Conservation (phyloP, 1,140 invertebrate genomes). For the Caerostris extrusa region DNA sequence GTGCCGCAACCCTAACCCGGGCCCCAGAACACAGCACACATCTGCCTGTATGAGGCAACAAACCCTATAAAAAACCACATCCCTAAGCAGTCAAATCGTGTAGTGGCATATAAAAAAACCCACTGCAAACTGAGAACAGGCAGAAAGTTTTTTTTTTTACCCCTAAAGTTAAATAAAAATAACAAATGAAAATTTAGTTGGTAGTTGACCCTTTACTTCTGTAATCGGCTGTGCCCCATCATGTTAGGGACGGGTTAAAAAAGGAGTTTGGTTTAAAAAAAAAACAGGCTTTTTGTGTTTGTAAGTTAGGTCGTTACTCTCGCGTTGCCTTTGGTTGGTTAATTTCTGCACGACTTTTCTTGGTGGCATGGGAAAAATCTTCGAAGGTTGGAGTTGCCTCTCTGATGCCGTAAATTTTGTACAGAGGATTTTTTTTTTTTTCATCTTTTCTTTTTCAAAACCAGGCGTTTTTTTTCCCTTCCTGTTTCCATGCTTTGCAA, state of each 20-base stretch:
- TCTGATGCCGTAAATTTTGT: slow-evolving; percentile 65
- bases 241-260: slow-evolving; percentile 75
- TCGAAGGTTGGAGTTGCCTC: slow-evolving; percentile 58
- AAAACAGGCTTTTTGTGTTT: slow-evolving; percentile 64
- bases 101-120: slow-evolving; percentile 32
- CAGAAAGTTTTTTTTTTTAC: slow-evolving; percentile 18
- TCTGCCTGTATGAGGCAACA: slow-evolving; percentile 38
- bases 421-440: slow-evolving; percentile 20
- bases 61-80: slow-evolving; percentile 59
- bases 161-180: slow-evolving; percentile 19
- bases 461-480: slow-evolving; percentile 41
- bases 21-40: slow-evolving; percentile 38
- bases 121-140: slow-evolving; percentile 23
- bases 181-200: slow-evolving; percentile 45
- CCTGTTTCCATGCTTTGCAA: not conserved
- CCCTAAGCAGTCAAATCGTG: slow-evolving; percentile 47
- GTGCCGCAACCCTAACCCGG: slow-evolving; percentile 47
- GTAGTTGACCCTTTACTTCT: slow-evolving; percentile 70
- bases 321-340: slow-evolving; percentile 51
- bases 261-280: slow-evolving; percentile 52
- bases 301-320: slow-evolving; percentile 68
- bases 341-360: slow-evolving; percentile 75
- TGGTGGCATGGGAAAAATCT: slow-evolving; percentile 72
- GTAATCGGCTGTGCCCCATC: slow-evolving; percentile 44
- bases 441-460: slow-evolving; percentile 6